Conservation (phyloP, 1,140 invertebrate species). For the Drosophila ananassae region DNA sequence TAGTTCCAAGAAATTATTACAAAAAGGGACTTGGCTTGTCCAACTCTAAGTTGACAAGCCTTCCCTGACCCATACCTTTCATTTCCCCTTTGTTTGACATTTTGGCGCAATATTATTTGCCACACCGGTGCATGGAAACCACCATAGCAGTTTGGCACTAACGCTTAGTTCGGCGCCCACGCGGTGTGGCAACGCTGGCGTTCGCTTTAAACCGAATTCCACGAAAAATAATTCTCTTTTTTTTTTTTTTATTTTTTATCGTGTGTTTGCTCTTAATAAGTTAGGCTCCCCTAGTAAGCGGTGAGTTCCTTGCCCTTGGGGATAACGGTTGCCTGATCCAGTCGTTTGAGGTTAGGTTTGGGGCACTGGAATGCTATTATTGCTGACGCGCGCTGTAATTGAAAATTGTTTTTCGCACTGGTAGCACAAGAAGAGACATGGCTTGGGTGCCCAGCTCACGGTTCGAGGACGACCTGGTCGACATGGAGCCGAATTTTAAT, state of each 20-base stretch:
- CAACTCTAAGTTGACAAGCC: neutral
- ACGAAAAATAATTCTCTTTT: neutral
- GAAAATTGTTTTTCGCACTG: constrained; percentile 4
- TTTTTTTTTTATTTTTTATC: neutral
- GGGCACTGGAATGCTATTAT: constrained; percentile 12
- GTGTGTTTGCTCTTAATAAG: neutral
- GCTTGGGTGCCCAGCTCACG: constrained; percentile 64
- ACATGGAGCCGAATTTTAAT: constrained; percentile 55
- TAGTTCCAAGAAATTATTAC: neutral
- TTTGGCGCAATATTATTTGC: constrained; percentile 63
- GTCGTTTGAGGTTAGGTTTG: constrained; percentile 22
- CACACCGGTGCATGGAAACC: constrained; percentile 26
- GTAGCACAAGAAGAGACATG: constrained; percentile 32
- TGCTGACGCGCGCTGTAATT: constrained; percentile 7
- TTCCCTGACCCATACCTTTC: constrained; percentile 4
- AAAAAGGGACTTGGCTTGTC: neutral
- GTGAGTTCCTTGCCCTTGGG: neutral
- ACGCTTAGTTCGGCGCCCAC: neutral
- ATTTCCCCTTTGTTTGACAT: constrained; percentile 58
- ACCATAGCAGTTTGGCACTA: constrained; percentile 10
- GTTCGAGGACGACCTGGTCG: constrained; percentile 73
- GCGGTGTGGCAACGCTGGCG: neutral
- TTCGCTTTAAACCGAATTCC: neutral
- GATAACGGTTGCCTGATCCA: neutral
- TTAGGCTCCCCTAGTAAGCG: neutral